phyloP scores from a whole-genome alignment of 2,113 vertebrate genomes.

The Dicrurus megarhynchus region DNA sequence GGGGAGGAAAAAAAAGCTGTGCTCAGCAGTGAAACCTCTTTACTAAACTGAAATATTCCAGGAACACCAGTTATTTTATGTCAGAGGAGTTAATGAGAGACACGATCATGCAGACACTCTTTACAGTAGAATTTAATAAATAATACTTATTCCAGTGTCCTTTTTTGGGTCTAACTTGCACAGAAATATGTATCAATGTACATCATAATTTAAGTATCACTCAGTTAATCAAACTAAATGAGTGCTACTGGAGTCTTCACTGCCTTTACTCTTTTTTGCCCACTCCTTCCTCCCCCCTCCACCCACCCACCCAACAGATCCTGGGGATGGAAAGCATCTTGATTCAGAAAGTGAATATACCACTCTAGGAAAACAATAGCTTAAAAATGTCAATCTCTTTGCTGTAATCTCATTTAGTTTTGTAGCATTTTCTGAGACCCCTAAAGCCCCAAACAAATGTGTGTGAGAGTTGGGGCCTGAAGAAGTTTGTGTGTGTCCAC shows the following conservation, averaged over 20 bases:
- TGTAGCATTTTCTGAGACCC: neutral
- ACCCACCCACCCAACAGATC: neutral
- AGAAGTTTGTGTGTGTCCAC: neutral
- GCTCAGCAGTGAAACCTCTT: neutral
- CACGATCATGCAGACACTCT: neutral
- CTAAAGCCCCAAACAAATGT: neutral
- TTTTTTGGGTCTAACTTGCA: neutral
- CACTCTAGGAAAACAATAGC: neutral
- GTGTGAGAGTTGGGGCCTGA: neutral
- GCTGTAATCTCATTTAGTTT: neutral
- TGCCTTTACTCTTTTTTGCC: neutral
- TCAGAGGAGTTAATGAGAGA: neutral
- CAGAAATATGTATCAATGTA: neutral
- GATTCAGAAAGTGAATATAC: neutral
- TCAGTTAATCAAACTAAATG: neutral
- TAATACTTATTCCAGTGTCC: neutral
- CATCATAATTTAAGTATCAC: neutral
- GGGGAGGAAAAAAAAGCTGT: neutral
- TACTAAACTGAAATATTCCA: slow-evolving; percentile 10
- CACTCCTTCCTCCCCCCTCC: neutral
- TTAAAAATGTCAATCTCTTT: neutral
- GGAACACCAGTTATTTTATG: neutral
- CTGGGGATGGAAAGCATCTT: neutral
- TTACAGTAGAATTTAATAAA: neutral
- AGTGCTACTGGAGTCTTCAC: neutral